Evolutionary conservation across 2,113 vertebrate species (phyloP), one percentile per base, ranked within the genome.

Genomic region (Forbesichthys papilliferus): DNA sequence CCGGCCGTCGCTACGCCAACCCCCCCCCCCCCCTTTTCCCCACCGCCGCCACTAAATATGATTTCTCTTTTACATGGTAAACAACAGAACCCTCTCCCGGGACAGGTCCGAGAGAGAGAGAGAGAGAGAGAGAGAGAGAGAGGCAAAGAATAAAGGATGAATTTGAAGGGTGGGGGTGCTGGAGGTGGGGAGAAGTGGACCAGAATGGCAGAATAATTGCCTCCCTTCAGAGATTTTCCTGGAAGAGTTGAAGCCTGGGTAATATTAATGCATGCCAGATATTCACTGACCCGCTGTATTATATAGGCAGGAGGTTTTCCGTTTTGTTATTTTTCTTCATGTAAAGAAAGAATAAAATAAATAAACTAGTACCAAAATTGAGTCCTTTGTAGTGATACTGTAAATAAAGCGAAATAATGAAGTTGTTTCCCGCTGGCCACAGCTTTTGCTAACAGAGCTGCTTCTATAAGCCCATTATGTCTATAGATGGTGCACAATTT

Each of bases 31-130:
- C 20, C 18, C 10, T 18, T 9, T 9, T 11, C 20, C 16, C 13
- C 66, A 47, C 34, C 14, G 11, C 46, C 86, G 89, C 88, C 87
- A 86, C 92, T 90, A 94, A 95, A 95, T 95, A 95, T 94, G 94
- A 94, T 95, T 97, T 95, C 93, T 94, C 94, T 93, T 79, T 84
- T 90, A 92, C 87, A 95, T 92, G 92, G 95, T 98, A 97, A 98
- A 98, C 95, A 98, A 95, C 92, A 89, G 86, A 62, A 61, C 66
- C 73, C 91, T 93, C 94, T 76, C 75, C 86, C 78, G 93, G 88
- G 78, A 87, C 67, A 64, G 34, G 78, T 55, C n/a, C 14, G 3
- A 56, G 77, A 66, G 54, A 65, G 64, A 71, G 14, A 13, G 56
- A 48, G 12, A n/a, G 34, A 48, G 52, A 11, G 52, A 14, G 48